These are phyloP conservation scores for Epinephelus cyanopodus DNA, from an alignment of 2,113 vertebrate species.

Conservation along the genomic window DNA sequence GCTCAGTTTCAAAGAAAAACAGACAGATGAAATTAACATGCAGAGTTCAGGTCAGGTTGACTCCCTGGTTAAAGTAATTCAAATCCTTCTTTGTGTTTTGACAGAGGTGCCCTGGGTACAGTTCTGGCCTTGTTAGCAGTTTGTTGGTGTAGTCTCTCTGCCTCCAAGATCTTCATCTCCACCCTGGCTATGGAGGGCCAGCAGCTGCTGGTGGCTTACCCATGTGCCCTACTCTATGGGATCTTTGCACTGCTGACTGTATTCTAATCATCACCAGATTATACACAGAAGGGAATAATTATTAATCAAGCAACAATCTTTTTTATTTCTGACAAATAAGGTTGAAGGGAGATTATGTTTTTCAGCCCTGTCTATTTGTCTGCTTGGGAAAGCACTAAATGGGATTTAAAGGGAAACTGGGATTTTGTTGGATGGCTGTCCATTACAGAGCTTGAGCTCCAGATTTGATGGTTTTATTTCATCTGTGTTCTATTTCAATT, in stretches of 20 bases:
- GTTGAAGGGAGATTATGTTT: not conserved
- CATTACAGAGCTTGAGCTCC: not conserved
- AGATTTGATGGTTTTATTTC: not conserved
- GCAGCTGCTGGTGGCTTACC: constrained; percentile 91
- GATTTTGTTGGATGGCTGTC: not conserved
- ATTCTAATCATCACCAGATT: constrained; percentile 78
- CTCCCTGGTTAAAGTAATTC: not conserved
- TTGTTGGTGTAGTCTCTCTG: constrained; percentile 92
- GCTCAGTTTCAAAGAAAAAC: not conserved
- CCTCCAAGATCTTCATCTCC: constrained; percentile 92
- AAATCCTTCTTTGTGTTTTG: constrained; percentile 34
- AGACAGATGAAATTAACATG: not conserved
- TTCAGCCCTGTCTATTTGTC: not conserved
- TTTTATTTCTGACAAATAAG: not conserved
- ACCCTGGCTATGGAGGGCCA: constrained; percentile 92
- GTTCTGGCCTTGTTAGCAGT: constrained; percentile 83
- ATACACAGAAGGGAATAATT: not conserved
- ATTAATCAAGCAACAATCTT: not conserved
- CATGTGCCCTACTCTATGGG: constrained; percentile 91
- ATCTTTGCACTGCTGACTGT: constrained; percentile 91
- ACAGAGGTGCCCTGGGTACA: constrained; percentile 85
- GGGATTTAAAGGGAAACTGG: not conserved
- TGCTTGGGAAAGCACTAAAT: not conserved
- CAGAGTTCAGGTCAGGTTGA: constrained; percentile 14
- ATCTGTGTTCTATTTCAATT: not conserved